phyloP scores from a whole-genome alignment of 2,797 vertebrate species.

The Schizopygopsis pylzovi region DNA sequence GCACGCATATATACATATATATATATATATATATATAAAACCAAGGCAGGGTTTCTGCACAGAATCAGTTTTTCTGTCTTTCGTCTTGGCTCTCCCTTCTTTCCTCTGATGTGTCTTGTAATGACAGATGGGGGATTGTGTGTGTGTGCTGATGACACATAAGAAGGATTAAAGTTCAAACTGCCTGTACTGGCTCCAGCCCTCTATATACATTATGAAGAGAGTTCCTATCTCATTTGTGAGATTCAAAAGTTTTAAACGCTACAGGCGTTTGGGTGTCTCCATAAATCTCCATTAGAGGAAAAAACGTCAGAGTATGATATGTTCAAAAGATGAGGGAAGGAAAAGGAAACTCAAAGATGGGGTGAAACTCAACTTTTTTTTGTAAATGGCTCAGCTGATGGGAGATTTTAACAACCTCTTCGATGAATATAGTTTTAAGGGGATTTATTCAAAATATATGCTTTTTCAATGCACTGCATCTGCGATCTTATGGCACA shows the following conservation, averaged over 20 bases:
- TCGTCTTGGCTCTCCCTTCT: slow-evolving; percentile 16
- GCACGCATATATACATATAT: no score
- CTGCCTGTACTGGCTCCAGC: slow-evolving; percentile 66
- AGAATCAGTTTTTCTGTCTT: slow-evolving; percentile 7
- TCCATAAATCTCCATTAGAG: slow-evolving; percentile 68
- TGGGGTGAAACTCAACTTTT: neutral
- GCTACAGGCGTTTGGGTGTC: slow-evolving; percentile 66
- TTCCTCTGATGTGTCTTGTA: slow-evolving; percentile 59
- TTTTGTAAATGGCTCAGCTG: neutral
- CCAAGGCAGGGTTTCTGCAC: slow-evolving; percentile 13
- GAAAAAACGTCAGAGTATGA: slow-evolving; percentile 66
- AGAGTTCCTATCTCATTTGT: slow-evolving; percentile 66
- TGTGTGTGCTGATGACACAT: slow-evolving; percentile 68
- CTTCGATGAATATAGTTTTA: slow-evolving; percentile 17
- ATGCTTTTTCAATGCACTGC: neutral
- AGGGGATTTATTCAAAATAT: neutral
- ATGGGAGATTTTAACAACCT: slow-evolving; percentile 14
- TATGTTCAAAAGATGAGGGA: slow-evolving; percentile 39
- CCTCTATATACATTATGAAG: slow-evolving; percentile 69
- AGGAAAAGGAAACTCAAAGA: slow-evolving; percentile 30
- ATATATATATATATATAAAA: no score
- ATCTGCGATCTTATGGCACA: neutral
- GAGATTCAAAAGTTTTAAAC: slow-evolving; percentile 72
- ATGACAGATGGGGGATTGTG: slow-evolving; percentile 73
- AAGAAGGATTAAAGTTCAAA: slow-evolving; percentile 74